Conservation (phyloP, 30 jellyfish, hydroid and myxozoan genomes). For the Clytia hemisphaerica region DNA sequence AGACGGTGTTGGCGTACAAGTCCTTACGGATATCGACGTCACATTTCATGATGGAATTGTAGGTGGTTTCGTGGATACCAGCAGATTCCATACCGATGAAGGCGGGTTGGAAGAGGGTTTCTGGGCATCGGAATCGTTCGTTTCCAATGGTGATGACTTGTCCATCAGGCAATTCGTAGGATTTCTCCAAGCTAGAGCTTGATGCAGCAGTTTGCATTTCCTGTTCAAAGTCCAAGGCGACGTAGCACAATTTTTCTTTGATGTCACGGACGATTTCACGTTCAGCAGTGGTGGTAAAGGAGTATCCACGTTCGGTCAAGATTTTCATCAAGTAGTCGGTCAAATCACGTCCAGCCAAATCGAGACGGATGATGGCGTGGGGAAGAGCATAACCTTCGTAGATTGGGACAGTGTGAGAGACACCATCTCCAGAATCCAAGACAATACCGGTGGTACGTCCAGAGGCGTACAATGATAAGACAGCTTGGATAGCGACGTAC, state of each 20-base stretch:
- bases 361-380: slow-evolving; percentile 99
- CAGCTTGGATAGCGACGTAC: slow-evolving; percentile 99
- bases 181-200: slow-evolving; percentile 98
- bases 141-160: slow-evolving; percentile 99
- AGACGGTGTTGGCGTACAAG: slow-evolving; percentile 98
- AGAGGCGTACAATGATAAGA: slow-evolving; percentile 94
- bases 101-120: slow-evolving; percentile 98
- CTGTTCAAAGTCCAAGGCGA: slow-evolving; percentile 98
- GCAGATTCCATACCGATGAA: slow-evolving; percentile 99
- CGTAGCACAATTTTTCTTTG: slow-evolving; percentile 96
- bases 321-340: slow-evolving; percentile 98
- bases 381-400: slow-evolving; percentile 99
- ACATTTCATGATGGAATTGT: slow-evolving; percentile 99
- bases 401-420: slow-evolving; percentile 99
- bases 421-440: slow-evolving; percentile 99
- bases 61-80: slow-evolving; percentile 99
- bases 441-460: slow-evolving; percentile 99
- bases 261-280: slow-evolving; percentile 99
- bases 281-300: slow-evolving; percentile 99
- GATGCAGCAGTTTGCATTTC: slow-evolving; percentile 94
- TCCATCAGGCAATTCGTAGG: slow-evolving; percentile 99
- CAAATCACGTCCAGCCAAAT: slow-evolving; percentile 99
- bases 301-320: slow-evolving; percentile 97
- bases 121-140: slow-evolving; percentile 99
- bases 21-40: slow-evolving; percentile 98